Conservation (phyloP, 2,888 invertebrate species). For the Synanthedon myopaeformis region DNA sequence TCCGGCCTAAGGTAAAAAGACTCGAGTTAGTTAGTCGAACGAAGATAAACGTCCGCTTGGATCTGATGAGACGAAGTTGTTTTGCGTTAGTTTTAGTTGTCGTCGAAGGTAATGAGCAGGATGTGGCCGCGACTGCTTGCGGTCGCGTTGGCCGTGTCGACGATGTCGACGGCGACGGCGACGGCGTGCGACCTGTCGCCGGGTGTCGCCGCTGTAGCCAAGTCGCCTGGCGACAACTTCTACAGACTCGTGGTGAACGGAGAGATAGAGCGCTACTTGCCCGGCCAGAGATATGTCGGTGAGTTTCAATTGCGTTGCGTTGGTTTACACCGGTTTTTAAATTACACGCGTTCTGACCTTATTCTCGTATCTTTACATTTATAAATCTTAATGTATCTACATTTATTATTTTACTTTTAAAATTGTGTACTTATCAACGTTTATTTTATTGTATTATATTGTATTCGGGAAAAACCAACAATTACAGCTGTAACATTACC, state of each 20-base stretch:
- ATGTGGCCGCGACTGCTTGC: constrained; percentile 9
- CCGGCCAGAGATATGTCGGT: constrained; percentile 86
- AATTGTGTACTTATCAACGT: no score
- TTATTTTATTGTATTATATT: no score
- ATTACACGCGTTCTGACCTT: no score
- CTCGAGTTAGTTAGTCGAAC: no score
- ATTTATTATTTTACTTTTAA: no score
- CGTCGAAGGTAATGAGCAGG: not conserved
- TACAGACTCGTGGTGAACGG: constrained; percentile 85
- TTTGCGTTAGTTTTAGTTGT: not conserved
- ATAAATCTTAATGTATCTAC: no score
- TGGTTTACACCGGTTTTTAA: no score
- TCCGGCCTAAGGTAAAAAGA: not conserved
- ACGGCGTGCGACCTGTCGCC: constrained; percentile 56
- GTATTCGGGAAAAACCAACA: no score
- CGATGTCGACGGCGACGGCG: constrained; percentile 8
- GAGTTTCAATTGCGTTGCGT: constrained; percentile 19
- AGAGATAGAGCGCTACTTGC: constrained; percentile 83
- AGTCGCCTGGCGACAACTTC: constrained; percentile 86
- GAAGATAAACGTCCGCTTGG: no score
- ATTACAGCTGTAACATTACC: no score
- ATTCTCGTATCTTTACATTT: no score
- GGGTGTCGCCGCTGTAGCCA: constrained; percentile 24
- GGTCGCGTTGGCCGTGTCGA: constrained; percentile 7
- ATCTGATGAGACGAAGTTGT: not conserved